Evolutionary conservation across 2,888 invertebrate genomes (phyloP), one percentile per base, ranked within the genome.

Genomic region (Colostygia pectinataria): DNA sequence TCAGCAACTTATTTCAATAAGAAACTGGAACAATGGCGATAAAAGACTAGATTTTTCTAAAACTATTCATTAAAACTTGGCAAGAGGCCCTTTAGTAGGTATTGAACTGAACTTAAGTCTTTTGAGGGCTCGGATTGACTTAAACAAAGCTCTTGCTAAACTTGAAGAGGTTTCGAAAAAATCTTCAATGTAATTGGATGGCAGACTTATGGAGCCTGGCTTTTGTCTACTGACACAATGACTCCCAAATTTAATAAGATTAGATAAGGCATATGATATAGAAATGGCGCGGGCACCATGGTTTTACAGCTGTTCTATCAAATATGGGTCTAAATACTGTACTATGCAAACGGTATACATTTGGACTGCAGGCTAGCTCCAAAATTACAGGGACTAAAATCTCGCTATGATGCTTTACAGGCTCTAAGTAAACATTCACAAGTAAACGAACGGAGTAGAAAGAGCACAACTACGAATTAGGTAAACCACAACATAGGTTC

Each of bases 41-140:
- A 51, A 29, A 32, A 33, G 25, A 56, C 61, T 53, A 37, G 59
- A 63, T 61, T 53, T 49, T 41, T 42, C 40, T 48, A 54, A 63
- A 62, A 66, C 66, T 68, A 65, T 73, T 71, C 62, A 71, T 71
- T 71, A 68, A 68, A 73, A 68, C 54, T 68, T 67, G 44, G 48
- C 36, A 56, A 46, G 44, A 61, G 57, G 24, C 53, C 62, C 53
- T 57, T 57, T 63, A 66, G 50, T 44, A 39, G 39, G 20, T 33
- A 57, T 61, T 61, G 53, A 57, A 55, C 57, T 33, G 59, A 49
- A 53, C 60, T 50, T 12, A 33, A 48, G 31, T 28, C 38, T 41
- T 40, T 34, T 23, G 36, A 38, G 42, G 38, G 28, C 39, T 55
- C 6, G 6, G 37, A 45, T 27, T 14, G 24, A 33, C 31, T 40